Conservation (phyloP, 2,113 vertebrate genomes). For the Taurulus bubalis region DNA sequence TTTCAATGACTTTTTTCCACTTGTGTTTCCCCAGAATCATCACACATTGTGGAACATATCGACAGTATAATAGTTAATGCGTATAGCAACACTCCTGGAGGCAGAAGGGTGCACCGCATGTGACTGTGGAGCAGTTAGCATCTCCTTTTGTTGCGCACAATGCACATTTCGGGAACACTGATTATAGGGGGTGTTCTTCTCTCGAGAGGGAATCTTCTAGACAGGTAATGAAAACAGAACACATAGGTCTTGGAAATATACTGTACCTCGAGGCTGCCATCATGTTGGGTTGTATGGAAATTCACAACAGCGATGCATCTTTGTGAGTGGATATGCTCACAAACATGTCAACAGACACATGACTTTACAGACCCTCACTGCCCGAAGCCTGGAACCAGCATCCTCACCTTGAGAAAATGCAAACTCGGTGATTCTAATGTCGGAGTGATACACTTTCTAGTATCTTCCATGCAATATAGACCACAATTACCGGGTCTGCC, state of each 20-base stretch:
- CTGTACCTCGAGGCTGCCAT: neutral
- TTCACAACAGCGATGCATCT: neutral
- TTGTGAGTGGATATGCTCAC: neutral
- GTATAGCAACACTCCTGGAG: constrained; percentile 25
- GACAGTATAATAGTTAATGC: constrained; percentile 4
- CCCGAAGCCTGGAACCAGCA: neutral
- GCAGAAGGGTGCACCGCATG: constrained; percentile 10
- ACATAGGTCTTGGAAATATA: neutral
- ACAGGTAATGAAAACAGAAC: constrained; percentile 12
- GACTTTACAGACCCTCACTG: neutral
- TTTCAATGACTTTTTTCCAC: neutral
- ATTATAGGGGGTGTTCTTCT: neutral
- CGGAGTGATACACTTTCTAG: neutral
- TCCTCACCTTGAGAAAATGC: neutral
- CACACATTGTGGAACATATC: constrained; percentile 15
- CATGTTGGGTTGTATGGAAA: neutral
- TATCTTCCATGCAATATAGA: neutral
- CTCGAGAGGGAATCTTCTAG: too few species aligned
- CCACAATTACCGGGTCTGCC: neutral
- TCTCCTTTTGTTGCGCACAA: constrained; percentile 3
- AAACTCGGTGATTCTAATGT: neutral
- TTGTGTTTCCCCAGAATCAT: neutral
- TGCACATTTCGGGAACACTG: neutral
- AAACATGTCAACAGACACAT: neutral
- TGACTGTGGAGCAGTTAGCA: constrained; percentile 6